These are phyloP conservation scores for Leptinotarsa texana DNA, from an alignment of 1,140 invertebrate genomes.

Conservation along the genomic window DNA sequence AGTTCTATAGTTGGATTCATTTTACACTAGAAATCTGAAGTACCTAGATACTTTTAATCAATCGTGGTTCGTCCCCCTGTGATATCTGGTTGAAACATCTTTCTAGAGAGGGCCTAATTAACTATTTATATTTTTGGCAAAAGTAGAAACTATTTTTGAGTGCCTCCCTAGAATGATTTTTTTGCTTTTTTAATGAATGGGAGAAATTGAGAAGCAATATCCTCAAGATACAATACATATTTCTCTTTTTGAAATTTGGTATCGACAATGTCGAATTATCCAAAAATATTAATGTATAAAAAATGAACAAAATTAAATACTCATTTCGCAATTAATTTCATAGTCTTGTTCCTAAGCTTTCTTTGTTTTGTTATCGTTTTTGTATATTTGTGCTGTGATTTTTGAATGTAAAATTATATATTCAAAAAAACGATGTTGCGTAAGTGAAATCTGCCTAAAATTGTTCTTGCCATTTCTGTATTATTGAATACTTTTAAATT, in stretches of 20 bases:
- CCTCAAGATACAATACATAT: slow-evolving; percentile 9
- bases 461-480: slow-evolving; percentile 56
- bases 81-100: too few relatives aligned
- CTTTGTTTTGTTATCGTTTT: slow-evolving; percentile 45
- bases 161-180: too few relatives aligned
- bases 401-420: slow-evolving; percentile 48
- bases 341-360: slow-evolving; percentile 49
- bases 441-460: slow-evolving; percentile 51
- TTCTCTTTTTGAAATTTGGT: slow-evolving; percentile 15
- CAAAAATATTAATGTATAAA: slow-evolving; percentile 7
- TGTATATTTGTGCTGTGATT: slow-evolving; percentile 53
- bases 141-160: too few relatives aligned
- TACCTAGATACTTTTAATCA: too few relatives aligned
- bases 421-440: slow-evolving; percentile 43
- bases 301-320: slow-evolving; percentile 21
- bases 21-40: too few relatives aligned
- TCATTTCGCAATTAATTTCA: slow-evolving; percentile 22
- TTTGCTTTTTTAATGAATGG: not conserved
- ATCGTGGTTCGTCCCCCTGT: too few relatives aligned
- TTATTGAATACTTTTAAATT: slow-evolving; percentile 49
- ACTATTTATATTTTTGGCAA: too few relatives aligned
- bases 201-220: slow-evolving; percentile 3
- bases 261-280: slow-evolving; percentile 17
- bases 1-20: too few relatives aligned
- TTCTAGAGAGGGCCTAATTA: too few relatives aligned